phyloP scores from a whole-genome alignment of 64 coral and sea anemone species.

The Actinia equina region DNA sequence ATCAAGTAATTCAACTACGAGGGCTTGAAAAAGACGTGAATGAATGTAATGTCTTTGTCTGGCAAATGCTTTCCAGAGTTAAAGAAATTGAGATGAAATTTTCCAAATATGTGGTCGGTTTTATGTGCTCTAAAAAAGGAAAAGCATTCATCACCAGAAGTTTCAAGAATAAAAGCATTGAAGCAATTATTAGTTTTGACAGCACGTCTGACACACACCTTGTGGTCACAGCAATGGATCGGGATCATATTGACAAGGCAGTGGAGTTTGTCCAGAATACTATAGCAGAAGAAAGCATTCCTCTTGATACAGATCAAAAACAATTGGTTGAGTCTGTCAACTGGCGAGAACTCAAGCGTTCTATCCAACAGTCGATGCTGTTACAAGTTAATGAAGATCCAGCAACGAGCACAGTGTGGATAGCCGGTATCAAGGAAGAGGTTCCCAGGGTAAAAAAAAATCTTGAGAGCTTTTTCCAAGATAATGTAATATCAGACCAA shows the following conservation, averaged over 20 bases:
- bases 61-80: slow-evolving; percentile 3
- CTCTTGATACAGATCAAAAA: slow-evolving; percentile 30
- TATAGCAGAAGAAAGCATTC: slow-evolving; percentile 33
- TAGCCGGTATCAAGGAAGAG: slow-evolving; percentile 22
- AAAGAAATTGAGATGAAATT: slow-evolving; percentile 26
- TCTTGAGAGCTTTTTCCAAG: slow-evolving; percentile 27
- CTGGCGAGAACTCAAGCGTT: slow-evolving; percentile 39
- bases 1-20: not conserved
- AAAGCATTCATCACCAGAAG: slow-evolving; percentile 27
- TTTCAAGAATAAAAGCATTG: no score
- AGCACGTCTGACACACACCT: no score
- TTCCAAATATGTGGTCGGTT: not conserved
- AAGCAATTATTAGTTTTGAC: no score
- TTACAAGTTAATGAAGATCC: slow-evolving; percentile 16
- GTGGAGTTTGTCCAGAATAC: slow-evolving; percentile 15
- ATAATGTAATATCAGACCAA: slow-evolving; percentile 28
- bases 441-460: not conserved
- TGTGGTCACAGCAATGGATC: no score
- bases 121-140: not conserved
- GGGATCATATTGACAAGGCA: no score
- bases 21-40: slow-evolving; percentile 10
- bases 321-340: not conserved
- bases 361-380: not conserved
- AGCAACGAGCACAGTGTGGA: slow-evolving; percentile 7
- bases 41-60: not conserved